Conservation (phyloP, 2,113 vertebrate species). For the Gulo gulo region DNA sequence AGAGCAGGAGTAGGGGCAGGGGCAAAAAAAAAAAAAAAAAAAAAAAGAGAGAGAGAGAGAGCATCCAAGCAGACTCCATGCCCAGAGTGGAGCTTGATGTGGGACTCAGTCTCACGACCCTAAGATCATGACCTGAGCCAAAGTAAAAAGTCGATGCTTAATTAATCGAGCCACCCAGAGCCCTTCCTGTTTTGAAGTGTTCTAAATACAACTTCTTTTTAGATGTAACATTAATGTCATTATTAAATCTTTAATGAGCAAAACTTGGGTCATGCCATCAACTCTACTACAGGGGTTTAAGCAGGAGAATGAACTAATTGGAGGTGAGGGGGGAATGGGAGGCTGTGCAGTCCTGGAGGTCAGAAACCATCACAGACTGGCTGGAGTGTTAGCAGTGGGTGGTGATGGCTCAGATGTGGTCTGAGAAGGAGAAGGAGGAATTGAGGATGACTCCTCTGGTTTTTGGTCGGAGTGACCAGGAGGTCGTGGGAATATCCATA, state of each 20-base stretch:
- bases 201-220: neutral
- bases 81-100: neutral
- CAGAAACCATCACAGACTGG: neutral
- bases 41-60: neutral
- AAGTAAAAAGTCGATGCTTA: neutral
- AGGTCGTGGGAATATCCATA: neutral
- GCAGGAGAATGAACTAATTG: neutral
- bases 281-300: neutral
- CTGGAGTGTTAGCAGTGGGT: too few species aligned
- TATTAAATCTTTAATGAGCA: neutral
- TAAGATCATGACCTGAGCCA: neutral
- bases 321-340: fast-evolving
- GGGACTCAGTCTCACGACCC: neutral
- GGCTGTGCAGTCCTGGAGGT: neutral
- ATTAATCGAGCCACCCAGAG: neutral
- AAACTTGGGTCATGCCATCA: neutral
- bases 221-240: neutral
- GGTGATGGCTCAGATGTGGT: neutral
- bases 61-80: neutral
- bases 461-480: neutral
- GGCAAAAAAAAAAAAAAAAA: too few species aligned
- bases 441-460: neutral
- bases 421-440: neutral
- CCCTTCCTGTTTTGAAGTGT: neutral
- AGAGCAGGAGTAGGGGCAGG: too few species aligned